Evolutionary conservation across 2,888 invertebrate genomes (phyloP), one percentile per base, ranked within the genome.

Genomic region (Chloroclysta siterata): DNA sequence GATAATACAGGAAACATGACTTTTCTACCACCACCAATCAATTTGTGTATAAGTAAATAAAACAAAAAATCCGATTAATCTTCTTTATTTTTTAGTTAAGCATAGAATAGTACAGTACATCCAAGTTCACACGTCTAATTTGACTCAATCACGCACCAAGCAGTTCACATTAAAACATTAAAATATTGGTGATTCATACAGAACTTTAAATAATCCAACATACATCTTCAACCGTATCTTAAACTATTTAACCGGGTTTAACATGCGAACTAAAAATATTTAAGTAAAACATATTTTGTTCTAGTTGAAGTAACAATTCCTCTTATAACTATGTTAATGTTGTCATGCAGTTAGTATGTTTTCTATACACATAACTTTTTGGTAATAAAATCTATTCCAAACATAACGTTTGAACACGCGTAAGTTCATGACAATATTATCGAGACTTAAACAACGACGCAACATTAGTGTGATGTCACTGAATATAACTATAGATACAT

Each of bases 81-180:
- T 85, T 89, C 85, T 92, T 93, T 91, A 91, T 92, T 92, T 66
- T 90, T 89, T 88, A 89, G 84, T 89, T 91, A 92, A 93, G 92
- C 92, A 93, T 90, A 93, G 89, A 92, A 88, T 90, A 92, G 88
- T 91, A 92, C 89, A 91, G 84, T 90, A 46, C 46, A 87, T 84
- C 83, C 88, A 86, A 84, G 81, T 85, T 84, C 82, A 82, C 89
- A 89, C 89, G 89, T 88, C 87, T 82, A 85, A 81, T 81, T 81
- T 75, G 87, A 88, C 88, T 77, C 85, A 80, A 66, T 78, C 84
- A 82, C 84, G 81, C 86, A 83, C 80, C 82, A 81, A 84, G 80
- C 83, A 76, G 70, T 75, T 77, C 80, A 80, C 79, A 54, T 59
- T 51, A 63, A 77, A 76, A 76, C 72, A 68, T 76, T 79, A 80